Percentiles rank a stretch among this genome's conserved stretches.
Conservation (phyloP, 2,888 invertebrate genomes). For the Pristionchus entomophagus region DNA sequence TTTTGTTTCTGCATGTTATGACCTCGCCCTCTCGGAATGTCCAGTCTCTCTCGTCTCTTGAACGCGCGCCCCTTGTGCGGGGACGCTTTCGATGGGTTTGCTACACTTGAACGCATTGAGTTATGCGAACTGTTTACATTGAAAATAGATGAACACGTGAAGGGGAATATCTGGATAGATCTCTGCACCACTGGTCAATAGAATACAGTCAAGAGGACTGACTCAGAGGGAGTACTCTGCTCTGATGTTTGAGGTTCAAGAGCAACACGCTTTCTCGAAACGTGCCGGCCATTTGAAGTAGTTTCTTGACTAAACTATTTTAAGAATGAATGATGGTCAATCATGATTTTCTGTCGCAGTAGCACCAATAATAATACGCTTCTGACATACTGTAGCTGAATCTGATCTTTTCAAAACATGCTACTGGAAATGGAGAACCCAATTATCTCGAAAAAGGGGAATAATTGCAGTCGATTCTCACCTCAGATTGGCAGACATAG, state of each 20-base stretch:
- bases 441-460: background rate
- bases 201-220: background rate
- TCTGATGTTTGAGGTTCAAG: conserved; percentile 24
- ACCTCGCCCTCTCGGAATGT: background rate
- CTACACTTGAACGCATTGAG: background rate
- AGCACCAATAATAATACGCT: no score
- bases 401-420: no score
- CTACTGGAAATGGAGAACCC: no score
- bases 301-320: no score
- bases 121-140: background rate
- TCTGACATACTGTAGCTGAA: no score
- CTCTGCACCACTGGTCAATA: background rate
- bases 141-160: background rate
- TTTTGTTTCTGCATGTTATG: conserved; percentile 24
- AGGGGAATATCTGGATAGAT: background rate
- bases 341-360: no score
- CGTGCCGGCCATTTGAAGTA: no score
- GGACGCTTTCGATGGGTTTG: conserved; percentile 10
- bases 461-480: background rate
- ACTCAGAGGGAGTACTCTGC: background rate
- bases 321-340: no score
- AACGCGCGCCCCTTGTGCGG: background rate
- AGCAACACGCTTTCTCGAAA: background rate
- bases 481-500: background rate
- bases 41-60: background rate